Evolutionary conservation across 92 coral and sea anemone species (phyloP), one percentile per base, ranked within the genome.

Genomic region (Epizoanthus stellaris): DNA sequence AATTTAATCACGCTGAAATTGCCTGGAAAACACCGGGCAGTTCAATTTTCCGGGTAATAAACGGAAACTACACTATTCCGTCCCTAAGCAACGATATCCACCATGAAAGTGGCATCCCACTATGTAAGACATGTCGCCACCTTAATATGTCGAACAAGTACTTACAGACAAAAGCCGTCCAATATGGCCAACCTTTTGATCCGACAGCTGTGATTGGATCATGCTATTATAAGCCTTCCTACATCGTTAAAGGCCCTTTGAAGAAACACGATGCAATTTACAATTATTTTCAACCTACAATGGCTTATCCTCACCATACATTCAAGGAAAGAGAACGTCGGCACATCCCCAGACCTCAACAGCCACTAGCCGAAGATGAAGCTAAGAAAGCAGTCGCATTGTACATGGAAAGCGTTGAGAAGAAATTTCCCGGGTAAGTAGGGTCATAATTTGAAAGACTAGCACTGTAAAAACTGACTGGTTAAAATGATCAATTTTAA

Each of bases 391-490:
- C 90, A 19, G 93, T 86, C 23, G 52, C 89, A 34, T 23, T 45
- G 36, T 94, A 89, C 53, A 82, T 93, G 95, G 80, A 89, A 66
- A 57, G 75, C 11, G 71, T 94, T 39, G 76, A 89, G 38, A 73
- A 67, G 54, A 84, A 71, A 19, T 73, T 87, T 19, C 95, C 96
- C 7, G 89, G 93, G 98, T 95, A 72, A 81, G 95, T 88, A 16
- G 38, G 16, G 19, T 15, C 7, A 16, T 21, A 13, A n/a, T 15
- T 14, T 4, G 2, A 16, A 34, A 21, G 40, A 8, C 25, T 23
- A 49, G 30, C 36, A 30, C 36, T 30, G 36, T 30, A 30, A 30
- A 30, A 30, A 30, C 36, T 30, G 36, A 30, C 36, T 30, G 36
- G 36, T 30, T 30, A 30, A 30, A 30, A 30, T 30, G 34, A 30